Evolutionary conservation across 2,113 vertebrate genomes (phyloP), one percentile per base, ranked within the genome.

Genomic region (Psittacus erithacus): DNA sequence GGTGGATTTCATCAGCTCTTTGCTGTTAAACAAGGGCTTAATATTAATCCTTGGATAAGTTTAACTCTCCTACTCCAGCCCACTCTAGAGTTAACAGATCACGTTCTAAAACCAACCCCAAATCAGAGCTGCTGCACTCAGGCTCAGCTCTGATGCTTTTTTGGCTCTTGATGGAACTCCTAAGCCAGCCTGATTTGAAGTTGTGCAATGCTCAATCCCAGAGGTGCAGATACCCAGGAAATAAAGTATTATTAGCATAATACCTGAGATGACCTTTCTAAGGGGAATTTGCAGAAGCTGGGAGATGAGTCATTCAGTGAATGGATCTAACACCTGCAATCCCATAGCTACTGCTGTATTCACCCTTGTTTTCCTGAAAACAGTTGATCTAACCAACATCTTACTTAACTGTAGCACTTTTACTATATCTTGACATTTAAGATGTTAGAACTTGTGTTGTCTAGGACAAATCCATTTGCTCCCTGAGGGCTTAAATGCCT

Each of bases 1-100:
- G 91, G 69, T 92, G 44, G 91, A 95, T 96, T 95, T 93, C 83
- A 89, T 88, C 74, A 79, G 70, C 47, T 91, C 86, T 91, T 92
- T 91, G 84, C 65, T 18, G 49, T 84, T 85, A 93, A 92, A 97
- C 74, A 92, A 93, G n/a, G 20, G 88, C 88, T 94, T 93, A 93
- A 73, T 94, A 84, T 85, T 95, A 97, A 92, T 93, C 95, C 88
- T 74, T 65, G 52, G 77, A 64, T 57, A 93, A 86, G 39, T 79
- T 95, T 41, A 82, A 52, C 77, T 90, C 57, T 28, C 13, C 28
- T 84, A 18, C n/a, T 68, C 50, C 1, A 2, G 11, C 28, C 17
- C 13, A 41, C 44, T 43, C 62, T 33, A 39, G 9, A 70, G 44
- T 82, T 92, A 88, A 67, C 23, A 93, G 49, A 91, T 38, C 33